phyloP scores from a whole-genome alignment of 2,797 vertebrate species.

The Halcyon smyrnensis region DNA sequence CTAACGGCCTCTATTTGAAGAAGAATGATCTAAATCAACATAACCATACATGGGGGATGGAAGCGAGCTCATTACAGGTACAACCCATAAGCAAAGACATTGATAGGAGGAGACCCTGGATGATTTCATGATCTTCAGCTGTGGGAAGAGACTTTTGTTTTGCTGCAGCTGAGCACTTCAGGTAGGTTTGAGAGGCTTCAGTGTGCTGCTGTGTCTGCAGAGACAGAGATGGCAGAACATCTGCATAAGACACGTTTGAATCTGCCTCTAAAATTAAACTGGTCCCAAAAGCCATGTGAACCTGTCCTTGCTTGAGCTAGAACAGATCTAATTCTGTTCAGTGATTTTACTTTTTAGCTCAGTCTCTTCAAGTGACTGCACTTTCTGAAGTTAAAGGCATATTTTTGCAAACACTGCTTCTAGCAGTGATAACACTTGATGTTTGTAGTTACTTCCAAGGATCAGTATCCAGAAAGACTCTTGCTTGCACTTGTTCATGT shows the following conservation, averaged over 20 bases:
- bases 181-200: neutral
- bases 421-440: too few relatives aligned
- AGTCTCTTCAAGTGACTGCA: too few relatives aligned
- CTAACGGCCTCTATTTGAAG: neutral
- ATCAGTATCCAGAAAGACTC: neutral
- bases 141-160: neutral
- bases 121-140: neutral
- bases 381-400: too few relatives aligned
- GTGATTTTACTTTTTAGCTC: too few relatives aligned
- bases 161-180: neutral
- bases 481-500: neutral
- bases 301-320: too few relatives aligned
- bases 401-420: too few relatives aligned
- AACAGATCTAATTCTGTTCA: too few relatives aligned
- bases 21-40: neutral
- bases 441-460: neutral
- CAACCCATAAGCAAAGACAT: neutral
- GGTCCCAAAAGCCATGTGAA: neutral
- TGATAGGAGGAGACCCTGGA: neutral
- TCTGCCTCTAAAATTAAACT: neutral
- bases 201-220: neutral
- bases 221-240: neutral
- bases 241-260: neutral
- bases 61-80: neutral
- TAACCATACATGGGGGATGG: rapidly evolving